Percentiles rank a stretch among this genome's conserved stretches.
These are phyloP conservation scores for Drosophila jambulina DNA, from an alignment of 1,140 invertebrate species.

Conservation along the genomic window DNA sequence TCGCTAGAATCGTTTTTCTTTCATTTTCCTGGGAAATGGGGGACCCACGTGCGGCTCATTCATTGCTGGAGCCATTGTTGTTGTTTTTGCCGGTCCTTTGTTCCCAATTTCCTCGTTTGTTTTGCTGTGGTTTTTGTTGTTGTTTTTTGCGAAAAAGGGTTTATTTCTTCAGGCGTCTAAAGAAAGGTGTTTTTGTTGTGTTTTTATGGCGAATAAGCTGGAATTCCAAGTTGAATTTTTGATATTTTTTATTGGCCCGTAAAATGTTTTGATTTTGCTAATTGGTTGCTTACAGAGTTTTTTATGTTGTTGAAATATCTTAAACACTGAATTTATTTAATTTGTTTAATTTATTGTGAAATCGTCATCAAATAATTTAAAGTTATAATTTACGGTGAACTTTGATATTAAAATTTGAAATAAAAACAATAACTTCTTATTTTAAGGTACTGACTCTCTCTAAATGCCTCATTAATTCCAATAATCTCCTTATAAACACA, in stretches of 20 bases:
- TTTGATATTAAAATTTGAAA: no score
- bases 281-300: not conserved
- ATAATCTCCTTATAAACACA: not conserved
- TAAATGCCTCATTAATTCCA: no score
- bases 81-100: constrained; percentile 37
- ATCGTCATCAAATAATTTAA: no score
- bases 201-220: constrained; percentile 10
- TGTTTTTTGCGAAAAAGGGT: constrained; percentile 9
- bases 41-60: constrained; percentile 14
- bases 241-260: not conserved
- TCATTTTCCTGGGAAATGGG: constrained; percentile 25
- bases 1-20: constrained; percentile 43
- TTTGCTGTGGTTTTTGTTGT: constrained; percentile 21
- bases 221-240: not conserved
- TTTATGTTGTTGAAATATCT: not conserved
- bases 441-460: no score
- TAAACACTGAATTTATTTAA: no score
- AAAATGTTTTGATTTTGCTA: constrained; percentile 7
- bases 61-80: constrained; percentile 6
- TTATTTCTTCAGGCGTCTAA: constrained; percentile 27
- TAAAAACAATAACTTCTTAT: no score
- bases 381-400: no score
- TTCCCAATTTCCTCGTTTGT: constrained; percentile 26
- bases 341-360: no score
- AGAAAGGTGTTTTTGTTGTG: constrained; percentile 6